A percentile compares a stretch with the other conserved stretches of the same genome.
phyloP scores from a whole-genome alignment of 1,140 invertebrate genomes.

The Phymorhynchus buccinoides region DNA sequence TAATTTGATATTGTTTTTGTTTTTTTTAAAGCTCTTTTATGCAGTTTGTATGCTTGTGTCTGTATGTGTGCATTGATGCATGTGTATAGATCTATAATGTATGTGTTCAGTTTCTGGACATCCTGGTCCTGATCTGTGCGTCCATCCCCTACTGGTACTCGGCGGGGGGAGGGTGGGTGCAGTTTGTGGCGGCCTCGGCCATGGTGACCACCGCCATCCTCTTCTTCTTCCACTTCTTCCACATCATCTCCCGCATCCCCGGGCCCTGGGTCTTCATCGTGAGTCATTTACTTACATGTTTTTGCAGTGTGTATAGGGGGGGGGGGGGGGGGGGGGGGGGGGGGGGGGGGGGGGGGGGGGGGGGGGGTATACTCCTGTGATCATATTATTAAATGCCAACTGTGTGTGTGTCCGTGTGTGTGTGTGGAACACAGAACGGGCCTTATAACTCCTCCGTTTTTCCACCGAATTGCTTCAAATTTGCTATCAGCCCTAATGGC shows the following conservation, averaged over 20 bases:
- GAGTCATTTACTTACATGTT: constrained; percentile 67
- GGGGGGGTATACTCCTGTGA: too few species aligned
- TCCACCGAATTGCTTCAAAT: too few species aligned
- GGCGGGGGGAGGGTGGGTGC: constrained; percentile 79
- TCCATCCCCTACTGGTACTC: constrained; percentile 71
- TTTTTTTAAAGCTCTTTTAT: too few species aligned
- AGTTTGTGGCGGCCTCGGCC: constrained; percentile 87
- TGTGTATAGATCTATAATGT: not conserved
- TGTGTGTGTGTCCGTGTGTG: too few species aligned
- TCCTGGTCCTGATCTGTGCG: constrained; percentile 89
- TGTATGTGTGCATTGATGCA: not conserved
- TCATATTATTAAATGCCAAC: too few species aligned
- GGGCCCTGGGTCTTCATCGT: constrained; percentile 88
- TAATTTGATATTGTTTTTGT: too few species aligned
- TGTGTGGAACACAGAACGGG: too few species aligned
- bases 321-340: too few species aligned
- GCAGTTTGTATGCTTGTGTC: not conserved
- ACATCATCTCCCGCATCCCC: constrained; percentile 86
- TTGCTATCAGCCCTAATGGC: too few species aligned
- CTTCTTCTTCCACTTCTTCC: constrained; percentile 86
- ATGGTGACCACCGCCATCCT: constrained; percentile 88
- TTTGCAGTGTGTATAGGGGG: too few species aligned
- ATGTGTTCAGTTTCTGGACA: constrained; percentile 79
- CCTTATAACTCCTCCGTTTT: too few species aligned
- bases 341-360: too few species aligned